A percentile compares a stretch with the other conserved stretches of the same genome.
phyloP scores from a whole-genome alignment of 2,888 invertebrate genomes.

The Cordilura impudica region DNA sequence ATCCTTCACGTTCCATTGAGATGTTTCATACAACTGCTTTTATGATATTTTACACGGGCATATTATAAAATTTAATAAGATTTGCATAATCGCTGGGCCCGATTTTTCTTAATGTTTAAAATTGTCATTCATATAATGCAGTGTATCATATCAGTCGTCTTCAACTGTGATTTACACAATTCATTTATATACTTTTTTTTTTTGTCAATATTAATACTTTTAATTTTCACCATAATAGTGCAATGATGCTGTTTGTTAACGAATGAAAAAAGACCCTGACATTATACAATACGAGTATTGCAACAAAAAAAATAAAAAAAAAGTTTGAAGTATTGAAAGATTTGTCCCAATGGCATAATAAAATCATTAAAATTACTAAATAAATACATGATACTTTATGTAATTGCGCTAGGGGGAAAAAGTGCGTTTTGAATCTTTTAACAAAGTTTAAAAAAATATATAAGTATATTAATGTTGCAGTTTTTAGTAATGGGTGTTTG shows the following conservation, averaged over 20 bases:
- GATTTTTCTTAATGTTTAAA: too few relatives aligned
- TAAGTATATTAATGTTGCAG: too few relatives aligned
- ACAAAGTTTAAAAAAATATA: not conserved
- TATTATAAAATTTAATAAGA: too few relatives aligned
- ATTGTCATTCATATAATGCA: too few relatives aligned
- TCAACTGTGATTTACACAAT: too few relatives aligned
- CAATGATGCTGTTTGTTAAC: slow-evolving; percentile 4
- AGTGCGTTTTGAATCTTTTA: not conserved
- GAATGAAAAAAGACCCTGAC: slow-evolving; percentile 45
- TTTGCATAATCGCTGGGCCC: too few relatives aligned
- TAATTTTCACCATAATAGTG: not conserved
- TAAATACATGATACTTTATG: not conserved
- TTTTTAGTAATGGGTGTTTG: not conserved
- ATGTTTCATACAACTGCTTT: too few relatives aligned
- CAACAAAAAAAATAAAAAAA: not conserved
- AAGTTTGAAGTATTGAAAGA: slow-evolving; percentile 21
- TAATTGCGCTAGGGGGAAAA: not conserved
- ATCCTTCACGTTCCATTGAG: too few relatives aligned
- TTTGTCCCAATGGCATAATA: slow-evolving; percentile 41
- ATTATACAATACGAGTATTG: slow-evolving; percentile 24
- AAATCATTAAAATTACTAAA: slow-evolving; percentile 28
- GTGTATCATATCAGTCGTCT: too few relatives aligned
- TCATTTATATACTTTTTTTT: too few relatives aligned
- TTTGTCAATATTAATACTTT: too few relatives aligned
- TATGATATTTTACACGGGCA: too few relatives aligned